These are phyloP conservation scores for Tragelaphus buxtoni DNA, from an alignment of 2,113 vertebrate species.

Conservation along the genomic window DNA sequence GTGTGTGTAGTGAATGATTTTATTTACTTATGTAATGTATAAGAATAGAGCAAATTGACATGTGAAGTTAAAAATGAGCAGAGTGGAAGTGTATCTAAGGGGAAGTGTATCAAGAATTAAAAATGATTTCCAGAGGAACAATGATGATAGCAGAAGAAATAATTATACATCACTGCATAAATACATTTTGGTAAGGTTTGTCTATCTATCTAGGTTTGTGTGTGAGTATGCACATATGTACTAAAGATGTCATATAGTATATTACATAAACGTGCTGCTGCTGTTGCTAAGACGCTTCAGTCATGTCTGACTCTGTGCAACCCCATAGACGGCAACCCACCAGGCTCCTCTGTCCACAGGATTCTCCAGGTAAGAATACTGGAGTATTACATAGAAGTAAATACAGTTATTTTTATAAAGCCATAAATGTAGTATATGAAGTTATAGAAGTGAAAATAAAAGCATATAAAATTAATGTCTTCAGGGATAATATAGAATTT, in stretches of 20 bases:
- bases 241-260: not conserved
- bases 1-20: not conserved
- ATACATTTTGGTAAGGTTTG: not conserved
- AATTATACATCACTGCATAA: not conserved
- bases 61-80: not conserved
- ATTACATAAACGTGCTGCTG: not conserved
- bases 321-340: not conserved
- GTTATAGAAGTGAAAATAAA: not conserved
- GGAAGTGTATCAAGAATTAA: not conserved
- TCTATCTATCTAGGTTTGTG: not conserved
- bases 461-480: not conserved
- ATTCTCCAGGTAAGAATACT: not conserved
- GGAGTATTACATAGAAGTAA: not conserved
- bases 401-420: not conserved
- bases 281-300: fast-evolving
- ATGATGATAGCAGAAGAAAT: not conserved
- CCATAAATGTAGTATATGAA: not conserved
- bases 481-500: not conserved
- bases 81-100: not conserved
- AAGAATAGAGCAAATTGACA: not conserved
- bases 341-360: not conserved
- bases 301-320: not conserved
- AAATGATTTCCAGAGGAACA: not conserved
- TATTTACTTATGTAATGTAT: not conserved
- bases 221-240: not conserved